Conservation (phyloP, 2,888 invertebrate genomes). For the Ferrisia virgata region DNA sequence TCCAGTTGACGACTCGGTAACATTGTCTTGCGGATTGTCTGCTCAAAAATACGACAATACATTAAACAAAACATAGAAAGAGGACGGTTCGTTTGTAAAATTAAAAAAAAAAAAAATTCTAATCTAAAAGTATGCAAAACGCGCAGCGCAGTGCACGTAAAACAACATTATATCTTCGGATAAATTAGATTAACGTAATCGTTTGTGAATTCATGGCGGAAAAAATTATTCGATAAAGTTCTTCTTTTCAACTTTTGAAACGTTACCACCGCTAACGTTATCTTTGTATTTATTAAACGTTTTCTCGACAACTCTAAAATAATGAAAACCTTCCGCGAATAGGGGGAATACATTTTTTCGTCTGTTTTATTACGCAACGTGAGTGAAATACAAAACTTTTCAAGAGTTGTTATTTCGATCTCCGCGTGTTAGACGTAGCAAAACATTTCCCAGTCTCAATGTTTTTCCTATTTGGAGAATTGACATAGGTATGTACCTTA, state of each 20-base stretch:
- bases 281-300: slow-evolving; percentile 16
- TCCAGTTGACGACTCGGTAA: slow-evolving; percentile 55
- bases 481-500: slow-evolving; percentile 5
- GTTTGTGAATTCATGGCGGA: background rate
- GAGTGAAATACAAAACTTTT: slow-evolving; percentile 16
- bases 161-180: too few relatives aligned
- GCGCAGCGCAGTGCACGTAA: background rate
- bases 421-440: background rate
- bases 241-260: background rate
- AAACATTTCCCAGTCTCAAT: slow-evolving; percentile 30
- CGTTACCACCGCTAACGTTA: background rate
- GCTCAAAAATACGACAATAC: slow-evolving; percentile 41
- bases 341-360: slow-evolving; percentile 24
- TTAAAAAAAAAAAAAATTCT: background rate
- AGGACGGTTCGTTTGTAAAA: too few relatives aligned
- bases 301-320: slow-evolving; percentile 20
- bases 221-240: background rate
- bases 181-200: background rate
- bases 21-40: slow-evolving; percentile 62
- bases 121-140: background rate
- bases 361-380: slow-evolving; percentile 24
- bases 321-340: slow-evolving; percentile 24
- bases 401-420: slow-evolving; percentile 8
- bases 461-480: slow-evolving; percentile 19
- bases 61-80: too few relatives aligned